These are phyloP conservation scores for Melieria omissa DNA, from an alignment of 2,888 invertebrate genomes.

Conservation along the genomic window DNA sequence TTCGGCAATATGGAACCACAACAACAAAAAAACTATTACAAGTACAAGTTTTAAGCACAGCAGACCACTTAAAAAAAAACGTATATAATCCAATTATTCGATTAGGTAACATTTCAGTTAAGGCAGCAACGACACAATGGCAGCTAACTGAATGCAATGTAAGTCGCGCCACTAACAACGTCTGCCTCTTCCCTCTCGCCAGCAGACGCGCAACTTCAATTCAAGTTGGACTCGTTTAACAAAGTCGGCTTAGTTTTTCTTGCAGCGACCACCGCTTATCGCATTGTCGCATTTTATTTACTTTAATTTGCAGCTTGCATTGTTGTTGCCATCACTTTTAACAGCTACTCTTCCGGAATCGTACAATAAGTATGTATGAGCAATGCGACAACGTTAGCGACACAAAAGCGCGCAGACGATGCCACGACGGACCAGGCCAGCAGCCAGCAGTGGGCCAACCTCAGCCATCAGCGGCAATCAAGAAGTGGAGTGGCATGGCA, in stretches of 20 bases:
- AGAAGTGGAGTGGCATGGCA: constrained; percentile 6
- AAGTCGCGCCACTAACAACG: too few relatives aligned
- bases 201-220: too few relatives aligned
- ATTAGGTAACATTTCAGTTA: constrained; percentile 55
- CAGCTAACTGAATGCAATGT: too few relatives aligned
- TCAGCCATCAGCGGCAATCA: neutral
- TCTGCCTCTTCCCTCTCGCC: too few relatives aligned
- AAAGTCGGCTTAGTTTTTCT: too few relatives aligned
- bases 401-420: neutral
- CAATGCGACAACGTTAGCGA: neutral
- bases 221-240: too few relatives aligned
- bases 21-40: neutral
- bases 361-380: too few relatives aligned
- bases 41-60: neutral
- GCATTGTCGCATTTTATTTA: too few relatives aligned
- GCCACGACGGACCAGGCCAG: neutral
- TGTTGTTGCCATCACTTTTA: constrained; percentile 8
- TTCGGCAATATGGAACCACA: neutral
- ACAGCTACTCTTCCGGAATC: neutral
- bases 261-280: too few relatives aligned
- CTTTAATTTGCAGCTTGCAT: neutral
- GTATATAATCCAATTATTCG: constrained; percentile 55
- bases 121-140: neutral
- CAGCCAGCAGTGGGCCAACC: neutral
- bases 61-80: neutral